Base-by-base conservation (phyloP, 37 sponge, comb jelly and placozoan species). In the Halichondria panicea region DNA sequence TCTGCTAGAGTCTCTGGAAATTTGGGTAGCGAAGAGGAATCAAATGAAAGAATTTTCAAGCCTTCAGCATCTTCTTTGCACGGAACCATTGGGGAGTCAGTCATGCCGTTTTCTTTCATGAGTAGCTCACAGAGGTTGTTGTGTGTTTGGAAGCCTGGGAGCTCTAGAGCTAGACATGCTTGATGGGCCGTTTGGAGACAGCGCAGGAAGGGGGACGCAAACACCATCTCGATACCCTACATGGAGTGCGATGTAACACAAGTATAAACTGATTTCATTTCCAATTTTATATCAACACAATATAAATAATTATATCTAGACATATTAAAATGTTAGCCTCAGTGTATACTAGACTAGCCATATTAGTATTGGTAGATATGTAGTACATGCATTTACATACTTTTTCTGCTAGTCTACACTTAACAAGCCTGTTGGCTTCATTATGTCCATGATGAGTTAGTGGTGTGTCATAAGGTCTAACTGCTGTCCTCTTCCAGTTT, bases 131-230 rank as follows among this genome's bases (percentile, higher is more conserved):
- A 38, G 31, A 82, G 54, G 22, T 12, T 4, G 28, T 74, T 82
- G 43, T 39, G 55, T 7, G 55, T 55, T 27, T 53, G 53, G 4
- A 82, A 30, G 4, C 74, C 83, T 50, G 48, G n/a, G 15, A 73
- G n/a, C 3, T 22, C 68, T 0, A 73, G 41, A 6, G 67, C 75
- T 1, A 1, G 12, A 42, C 34, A 72, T 11, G 66, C 74, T 36
- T 74, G 66, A 7, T 64, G 54, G 3, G 83, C 83, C 8, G 83
- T 82, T 62, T 82, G 83, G 4, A 82, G 45, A 55, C 83, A 82
- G 25, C 83, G 66, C 13, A 73, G 56, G 45, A 82, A 74, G 19
- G 83, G 83, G 7, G 83, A 82, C 4, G 74, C 54, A 18, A 63
- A 15, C 32, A 82, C 66, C 3, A 63, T 50, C 0, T 1, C n/a